A percentile compares a stretch with the other conserved stretches of the same genome.
These are phyloP conservation scores for Dermatophagoides farinae DNA, from an alignment of 1,140 invertebrate genomes.

Conservation along the genomic window DNA sequence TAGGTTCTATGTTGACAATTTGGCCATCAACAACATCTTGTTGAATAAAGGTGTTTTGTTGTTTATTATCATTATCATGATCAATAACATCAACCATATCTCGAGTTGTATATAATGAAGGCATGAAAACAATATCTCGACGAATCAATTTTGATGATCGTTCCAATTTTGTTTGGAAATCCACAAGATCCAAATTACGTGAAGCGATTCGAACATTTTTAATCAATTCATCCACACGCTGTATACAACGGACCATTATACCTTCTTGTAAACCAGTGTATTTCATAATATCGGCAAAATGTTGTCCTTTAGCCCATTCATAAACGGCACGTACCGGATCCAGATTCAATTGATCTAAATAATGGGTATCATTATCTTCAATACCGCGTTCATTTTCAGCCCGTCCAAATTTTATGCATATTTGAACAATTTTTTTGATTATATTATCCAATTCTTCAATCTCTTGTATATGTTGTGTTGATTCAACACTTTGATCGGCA, in stretches of 20 bases:
- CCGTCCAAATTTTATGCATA: slow-evolving; percentile 32
- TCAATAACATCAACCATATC: neutral
- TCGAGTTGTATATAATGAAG: slow-evolving; percentile 54
- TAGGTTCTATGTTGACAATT: neutral
- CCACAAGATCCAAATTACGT: slow-evolving; percentile 72
- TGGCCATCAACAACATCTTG: neutral
- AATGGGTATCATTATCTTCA: slow-evolving; percentile 29
- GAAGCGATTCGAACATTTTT: slow-evolving; percentile 81
- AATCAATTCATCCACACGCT: slow-evolving; percentile 78
- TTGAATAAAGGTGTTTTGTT: neutral
- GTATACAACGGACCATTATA: slow-evolving; percentile 90
- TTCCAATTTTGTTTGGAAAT: slow-evolving; percentile 80
- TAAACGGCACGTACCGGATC: slow-evolving; percentile 79
- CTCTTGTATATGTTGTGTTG: slow-evolving; percentile 9
- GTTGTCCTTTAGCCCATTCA: slow-evolving; percentile 77
- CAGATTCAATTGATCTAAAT: slow-evolving; percentile 57
- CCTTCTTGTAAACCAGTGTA: slow-evolving; percentile 87
- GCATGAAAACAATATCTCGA: slow-evolving; percentile 92
- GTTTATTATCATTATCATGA: neutral
- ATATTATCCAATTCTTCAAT: slow-evolving; percentile 27
- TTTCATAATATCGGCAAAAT: slow-evolving; percentile 77
- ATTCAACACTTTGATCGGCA: slow-evolving; percentile 26
- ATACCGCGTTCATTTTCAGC: slow-evolving; percentile 35
- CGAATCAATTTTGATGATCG: slow-evolving; percentile 79
- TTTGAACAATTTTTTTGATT: slow-evolving; percentile 30